Evolutionary conservation across 2,888 invertebrate genomes (phyloP).

Genomic region (Itoplectis maculator): DNA sequence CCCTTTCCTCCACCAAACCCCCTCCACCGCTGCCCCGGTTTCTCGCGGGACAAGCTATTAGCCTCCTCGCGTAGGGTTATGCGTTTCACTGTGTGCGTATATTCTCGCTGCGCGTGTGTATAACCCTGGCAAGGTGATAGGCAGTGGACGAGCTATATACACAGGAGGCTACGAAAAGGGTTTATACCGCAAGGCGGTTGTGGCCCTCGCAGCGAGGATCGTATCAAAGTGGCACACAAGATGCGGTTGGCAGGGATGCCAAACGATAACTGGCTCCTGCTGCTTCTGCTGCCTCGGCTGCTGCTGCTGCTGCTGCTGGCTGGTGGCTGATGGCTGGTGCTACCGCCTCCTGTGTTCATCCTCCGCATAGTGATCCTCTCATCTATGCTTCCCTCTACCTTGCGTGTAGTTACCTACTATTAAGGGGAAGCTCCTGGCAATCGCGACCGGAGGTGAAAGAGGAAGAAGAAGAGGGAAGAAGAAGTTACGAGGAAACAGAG

Average conservation of each 20-base stretch:
- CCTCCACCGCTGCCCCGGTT: constrained; percentile 1
- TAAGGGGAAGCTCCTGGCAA: constrained; percentile 66
- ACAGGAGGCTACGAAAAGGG: constrained; percentile 38
- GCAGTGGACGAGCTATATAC: constrained; percentile 13
- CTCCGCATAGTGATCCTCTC: constrained; percentile 39
- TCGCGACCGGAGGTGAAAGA: constrained; percentile 53
- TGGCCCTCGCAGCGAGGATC: constrained; percentile 57
- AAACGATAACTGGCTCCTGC: constrained; percentile 79
- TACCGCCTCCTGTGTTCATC: constrained; percentile 51
- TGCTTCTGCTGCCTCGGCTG: constrained; percentile 40
- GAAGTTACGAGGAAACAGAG: constrained; percentile 44
- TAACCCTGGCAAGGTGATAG: constrained; percentile 38
- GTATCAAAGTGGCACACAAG: constrained; percentile 72
- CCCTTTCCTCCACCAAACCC: background rate
- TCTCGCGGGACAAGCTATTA: constrained; percentile 41
- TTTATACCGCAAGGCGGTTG: constrained; percentile 59
- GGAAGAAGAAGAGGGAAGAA: constrained; percentile 7
- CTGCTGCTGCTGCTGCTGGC: constrained; percentile 32
- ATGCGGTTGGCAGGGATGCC: constrained; percentile 79
- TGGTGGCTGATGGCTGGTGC: constrained; percentile 15
- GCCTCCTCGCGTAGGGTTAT: constrained; percentile 50
- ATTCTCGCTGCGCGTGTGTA: constrained; percentile 37
- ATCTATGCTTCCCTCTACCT: constrained; percentile 24
- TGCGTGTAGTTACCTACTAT: constrained; percentile 40
- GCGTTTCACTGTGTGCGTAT: no score